Conservation (phyloP, 2,113 vertebrate species). For the Fregetta grallaria region DNA sequence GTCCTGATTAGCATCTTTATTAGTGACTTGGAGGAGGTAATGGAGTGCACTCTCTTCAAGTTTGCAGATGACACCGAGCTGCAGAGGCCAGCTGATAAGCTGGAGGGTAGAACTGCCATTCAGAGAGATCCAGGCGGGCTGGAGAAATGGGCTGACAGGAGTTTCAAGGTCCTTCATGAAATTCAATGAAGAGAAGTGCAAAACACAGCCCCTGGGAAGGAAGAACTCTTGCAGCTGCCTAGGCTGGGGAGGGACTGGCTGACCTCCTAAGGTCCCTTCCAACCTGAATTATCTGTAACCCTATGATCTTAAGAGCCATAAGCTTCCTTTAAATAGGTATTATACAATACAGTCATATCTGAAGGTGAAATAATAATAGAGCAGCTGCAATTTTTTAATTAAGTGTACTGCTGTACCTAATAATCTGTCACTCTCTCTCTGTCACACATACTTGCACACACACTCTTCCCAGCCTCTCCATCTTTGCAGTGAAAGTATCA, state of each 20-base stretch:
- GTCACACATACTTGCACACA: background rate
- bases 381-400: background rate
- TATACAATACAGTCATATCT: background rate
- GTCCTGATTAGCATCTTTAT: background rate
- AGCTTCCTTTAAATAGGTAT: background rate
- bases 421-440: background rate
- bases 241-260: background rate
- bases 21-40: background rate
- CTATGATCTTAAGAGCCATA: background rate
- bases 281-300: background rate
- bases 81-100: background rate
- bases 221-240: background rate
- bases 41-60: background rate
- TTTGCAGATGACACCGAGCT: background rate
- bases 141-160: background rate
- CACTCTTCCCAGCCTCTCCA: background rate
- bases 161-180: background rate
- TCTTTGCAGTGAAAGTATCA: background rate
- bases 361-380: constrained; percentile 12
- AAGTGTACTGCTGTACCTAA: background rate
- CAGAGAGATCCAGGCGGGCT: background rate
- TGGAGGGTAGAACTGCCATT: background rate
- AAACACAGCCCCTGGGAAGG: background rate
- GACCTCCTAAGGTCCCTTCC: background rate
- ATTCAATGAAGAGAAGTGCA: background rate